Conservation (phyloP, 1,140 invertebrate species). For the Aphelenchoides besseyi region DNA sequence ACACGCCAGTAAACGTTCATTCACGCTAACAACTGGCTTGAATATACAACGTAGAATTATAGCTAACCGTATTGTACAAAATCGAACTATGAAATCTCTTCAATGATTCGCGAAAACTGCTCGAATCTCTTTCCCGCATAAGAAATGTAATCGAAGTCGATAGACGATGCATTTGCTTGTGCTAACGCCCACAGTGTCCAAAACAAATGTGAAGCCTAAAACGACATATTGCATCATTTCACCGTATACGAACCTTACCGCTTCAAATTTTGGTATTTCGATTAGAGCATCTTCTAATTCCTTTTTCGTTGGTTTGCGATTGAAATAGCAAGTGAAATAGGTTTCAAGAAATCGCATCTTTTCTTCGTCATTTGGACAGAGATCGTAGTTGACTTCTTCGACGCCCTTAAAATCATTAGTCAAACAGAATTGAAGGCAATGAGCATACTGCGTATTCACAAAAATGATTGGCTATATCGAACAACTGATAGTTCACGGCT, state of each 20-base stretch:
- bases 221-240: no score
- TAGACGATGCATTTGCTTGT: conserved; percentile 81
- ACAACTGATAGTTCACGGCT: conserved; percentile 86
- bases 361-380: conserved; percentile 42
- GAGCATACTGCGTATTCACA: conserved; percentile 84
- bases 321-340: conserved; percentile 37
- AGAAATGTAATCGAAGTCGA: conserved; percentile 89
- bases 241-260: conserved; percentile 29
- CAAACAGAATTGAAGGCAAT: background rate
- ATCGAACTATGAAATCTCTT: background rate
- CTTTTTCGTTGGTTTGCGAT: background rate
- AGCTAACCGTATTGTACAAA: no score
- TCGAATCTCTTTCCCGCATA: conserved; percentile 65
- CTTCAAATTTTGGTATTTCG: conserved; percentile 40
- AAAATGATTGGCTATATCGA: conserved; percentile 96
- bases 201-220: conserved; percentile 74
- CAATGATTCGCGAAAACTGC: background rate
- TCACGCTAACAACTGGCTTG: background rate
- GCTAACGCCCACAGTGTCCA: conserved; percentile 90
- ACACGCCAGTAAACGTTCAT: background rate
- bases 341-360: conserved; percentile 41
- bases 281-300: conserved; percentile 37
- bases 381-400: conserved; percentile 62
- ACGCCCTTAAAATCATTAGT: conserved; percentile 57
- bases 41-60: no score